Percentiles rank a stretch among this genome's conserved stretches.
Conservation (phyloP, 2,888 invertebrate genomes). For the Epistrophe grossulariae region DNA sequence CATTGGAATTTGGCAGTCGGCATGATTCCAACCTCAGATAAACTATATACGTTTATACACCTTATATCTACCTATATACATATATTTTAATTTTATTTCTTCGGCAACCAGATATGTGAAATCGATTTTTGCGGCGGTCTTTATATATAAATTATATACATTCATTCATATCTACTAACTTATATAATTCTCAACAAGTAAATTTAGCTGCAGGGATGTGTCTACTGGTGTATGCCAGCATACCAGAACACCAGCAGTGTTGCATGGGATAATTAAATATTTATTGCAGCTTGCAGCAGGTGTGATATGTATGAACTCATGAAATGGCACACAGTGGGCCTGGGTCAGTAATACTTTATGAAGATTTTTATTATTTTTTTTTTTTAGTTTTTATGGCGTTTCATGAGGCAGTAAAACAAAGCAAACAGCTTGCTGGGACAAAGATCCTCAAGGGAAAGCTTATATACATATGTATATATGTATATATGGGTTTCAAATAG, state of each 20-base stretch:
- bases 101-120: neutral
- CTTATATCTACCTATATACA: no score
- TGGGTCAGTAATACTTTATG: conserved; percentile 41
- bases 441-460: conserved; percentile 9
- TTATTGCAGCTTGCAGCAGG: conserved; percentile 45
- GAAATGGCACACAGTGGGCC: conserved; percentile 22
- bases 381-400: conserved; percentile 36
- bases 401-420: conserved; percentile 41
- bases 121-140: neutral
- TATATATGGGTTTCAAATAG: neutral
- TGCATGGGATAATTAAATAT: conserved; percentile 48
- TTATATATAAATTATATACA: neutral
- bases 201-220: neutral
- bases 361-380: conserved; percentile 22
- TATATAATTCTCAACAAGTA: neutral
- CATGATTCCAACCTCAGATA: conserved; percentile 11
- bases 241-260: neutral
- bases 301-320: conserved; percentile 49
- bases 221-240: neutral
- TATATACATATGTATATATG: neutral
- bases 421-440: conserved; percentile 34
- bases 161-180: no score
- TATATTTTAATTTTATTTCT: neutral
- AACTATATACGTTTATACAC: neutral
- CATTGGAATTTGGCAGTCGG: conserved; percentile 5